Conservation (phyloP, 2,797 vertebrate genomes). For the Chelon auratus region DNA sequence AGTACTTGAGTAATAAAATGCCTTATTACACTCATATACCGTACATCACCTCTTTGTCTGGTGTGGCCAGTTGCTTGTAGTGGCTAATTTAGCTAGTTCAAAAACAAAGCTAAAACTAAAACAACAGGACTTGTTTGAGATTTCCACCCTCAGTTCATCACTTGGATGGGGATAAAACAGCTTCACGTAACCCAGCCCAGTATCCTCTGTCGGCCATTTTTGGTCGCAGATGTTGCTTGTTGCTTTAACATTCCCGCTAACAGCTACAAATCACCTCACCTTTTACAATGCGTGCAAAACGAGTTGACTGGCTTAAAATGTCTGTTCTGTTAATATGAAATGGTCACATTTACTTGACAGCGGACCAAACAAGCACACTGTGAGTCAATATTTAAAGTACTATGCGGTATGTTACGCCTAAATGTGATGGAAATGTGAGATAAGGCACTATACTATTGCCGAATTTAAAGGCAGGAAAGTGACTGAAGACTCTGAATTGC, state of each 20-base stretch:
- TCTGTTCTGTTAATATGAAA: background rate
- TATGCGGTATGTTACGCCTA: background rate
- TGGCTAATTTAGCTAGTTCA: background rate
- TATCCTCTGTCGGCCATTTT: background rate
- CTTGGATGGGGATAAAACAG: too few species aligned
- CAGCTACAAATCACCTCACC: background rate
- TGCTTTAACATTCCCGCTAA: background rate
- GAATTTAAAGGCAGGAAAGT: conserved; percentile 10
- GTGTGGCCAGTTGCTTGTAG: too few species aligned
- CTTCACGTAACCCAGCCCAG: background rate
- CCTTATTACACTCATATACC: too few species aligned
- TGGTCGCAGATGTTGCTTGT: background rate
- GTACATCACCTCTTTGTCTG: background rate
- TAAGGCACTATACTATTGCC: background rate
- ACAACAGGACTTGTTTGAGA: too few species aligned
- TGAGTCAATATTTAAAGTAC: background rate
- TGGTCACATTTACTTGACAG: background rate
- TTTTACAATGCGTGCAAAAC: background rate
- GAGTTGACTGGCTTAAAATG: background rate
- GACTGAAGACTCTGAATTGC: conserved; percentile 2
- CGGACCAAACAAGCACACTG: background rate
- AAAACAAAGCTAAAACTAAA: too few species aligned
- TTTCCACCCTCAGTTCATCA: too few species aligned
- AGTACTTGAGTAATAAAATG: background rate
- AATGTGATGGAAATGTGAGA: background rate